Percentiles rank a stretch among this genome's conserved stretches.
Conservation (phyloP, 2,797 vertebrate species). For the Tachyglossus aculeatus region DNA sequence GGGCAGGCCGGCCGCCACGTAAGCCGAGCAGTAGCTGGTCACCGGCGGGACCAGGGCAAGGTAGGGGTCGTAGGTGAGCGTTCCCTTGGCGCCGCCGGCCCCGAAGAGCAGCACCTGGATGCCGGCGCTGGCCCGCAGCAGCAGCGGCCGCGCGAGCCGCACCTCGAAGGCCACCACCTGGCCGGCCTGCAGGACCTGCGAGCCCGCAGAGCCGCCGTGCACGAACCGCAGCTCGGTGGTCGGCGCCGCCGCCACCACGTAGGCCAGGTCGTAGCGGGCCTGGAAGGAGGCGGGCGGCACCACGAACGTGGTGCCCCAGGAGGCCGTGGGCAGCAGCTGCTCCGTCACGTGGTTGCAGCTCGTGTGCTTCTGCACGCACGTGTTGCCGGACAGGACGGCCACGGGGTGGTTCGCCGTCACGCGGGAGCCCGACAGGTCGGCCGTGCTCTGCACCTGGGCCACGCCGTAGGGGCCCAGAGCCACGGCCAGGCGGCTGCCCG, state of each 20-base stretch:
- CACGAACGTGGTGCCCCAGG: conserved; percentile 78
- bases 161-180: conserved; percentile 33
- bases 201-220: neutral
- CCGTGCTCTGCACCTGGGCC: conserved; percentile 69
- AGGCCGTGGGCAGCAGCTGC: conserved; percentile 76
- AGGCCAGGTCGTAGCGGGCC: conserved; percentile 64
- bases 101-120: conserved; percentile 79
- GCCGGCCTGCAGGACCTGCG: conserved; percentile 50
- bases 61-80: conserved; percentile 66
- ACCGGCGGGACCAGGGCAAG: conserved; percentile 69
- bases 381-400: conserved; percentile 77
- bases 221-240: conserved; percentile 61
- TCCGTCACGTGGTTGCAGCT: conserved; percentile 80
- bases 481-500: conserved; percentile 46
- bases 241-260: conserved; percentile 71
- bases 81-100: conserved; percentile 54
- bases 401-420: conserved; percentile 70
- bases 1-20: conserved; percentile 57
- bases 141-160: conserved; percentile 39
- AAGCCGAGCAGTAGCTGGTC: conserved; percentile 72
- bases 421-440: conserved; percentile 72
- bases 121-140: conserved; percentile 67
- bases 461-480: conserved; percentile 73
- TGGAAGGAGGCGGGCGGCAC: conserved; percentile 72
- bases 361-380: conserved; percentile 69